phyloP scores from a whole-genome alignment of 2,888 invertebrate genomes.

The Orthosia gothica region DNA sequence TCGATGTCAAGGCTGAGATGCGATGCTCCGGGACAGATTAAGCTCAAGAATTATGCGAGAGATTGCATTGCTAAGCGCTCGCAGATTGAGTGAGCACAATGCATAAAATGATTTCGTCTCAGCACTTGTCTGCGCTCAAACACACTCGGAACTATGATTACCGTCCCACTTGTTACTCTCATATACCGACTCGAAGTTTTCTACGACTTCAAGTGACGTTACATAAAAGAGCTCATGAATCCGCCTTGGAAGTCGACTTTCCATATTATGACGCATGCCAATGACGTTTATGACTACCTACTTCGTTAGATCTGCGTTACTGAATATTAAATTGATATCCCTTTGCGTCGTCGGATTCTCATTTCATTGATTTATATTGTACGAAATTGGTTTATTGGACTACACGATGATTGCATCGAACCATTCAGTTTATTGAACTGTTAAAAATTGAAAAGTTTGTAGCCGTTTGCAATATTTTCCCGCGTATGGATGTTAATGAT shows the following conservation, averaged over 20 bases:
- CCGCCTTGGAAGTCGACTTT: conserved; percentile 71
- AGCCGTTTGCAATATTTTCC: conserved; percentile 62
- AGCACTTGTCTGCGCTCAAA: conserved; percentile 63
- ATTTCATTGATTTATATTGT: conserved; percentile 80
- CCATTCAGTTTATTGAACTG: conserved; percentile 80
- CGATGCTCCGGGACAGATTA: conserved; percentile 58
- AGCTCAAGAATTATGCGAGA: conserved; percentile 66
- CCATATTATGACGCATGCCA: conserved; percentile 72
- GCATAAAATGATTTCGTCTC: conserved; percentile 70
- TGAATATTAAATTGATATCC: conserved; percentile 77
- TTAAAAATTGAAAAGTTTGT: conserved; percentile 75
- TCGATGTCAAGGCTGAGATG: conserved; percentile 55
- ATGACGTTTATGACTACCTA: conserved; percentile 72
- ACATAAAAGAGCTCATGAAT: conserved; percentile 81
- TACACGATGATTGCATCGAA: conserved; percentile 80
- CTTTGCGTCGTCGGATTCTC: conserved; percentile 71
- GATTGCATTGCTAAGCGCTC: conserved; percentile 67
- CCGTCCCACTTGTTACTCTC: conserved; percentile 80
- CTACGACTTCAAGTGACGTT: conserved; percentile 80
- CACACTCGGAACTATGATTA: conserved; percentile 71
- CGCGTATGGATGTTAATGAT: conserved; percentile 42
- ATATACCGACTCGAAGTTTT: conserved; percentile 80
- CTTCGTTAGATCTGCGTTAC: conserved; percentile 69
- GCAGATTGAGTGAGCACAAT: conserved; percentile 69
- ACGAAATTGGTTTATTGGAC: conserved; percentile 81